Evolutionary conservation across 2,113 vertebrate species (phyloP), one percentile per base, ranked within the genome.

Genomic region (Theristicus caerulescens): DNA sequence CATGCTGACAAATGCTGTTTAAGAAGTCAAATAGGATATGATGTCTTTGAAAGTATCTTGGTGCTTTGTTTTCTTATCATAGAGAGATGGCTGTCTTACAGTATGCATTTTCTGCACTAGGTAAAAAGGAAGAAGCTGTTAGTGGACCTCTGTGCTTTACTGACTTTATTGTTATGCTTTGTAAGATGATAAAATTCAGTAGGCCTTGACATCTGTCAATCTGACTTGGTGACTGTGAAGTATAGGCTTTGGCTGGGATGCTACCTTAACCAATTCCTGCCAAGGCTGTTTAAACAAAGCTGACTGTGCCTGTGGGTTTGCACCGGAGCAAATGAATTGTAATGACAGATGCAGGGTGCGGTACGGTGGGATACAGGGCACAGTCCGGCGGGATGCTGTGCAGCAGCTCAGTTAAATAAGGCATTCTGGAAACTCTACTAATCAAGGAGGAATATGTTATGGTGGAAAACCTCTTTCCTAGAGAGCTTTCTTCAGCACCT

Each of bases 321-420:
- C 51, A 44, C 18, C 0, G 2, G n/a, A 38, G 36, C n/a, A 49
- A 64, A 62, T 29, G 1, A 70, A 26, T 71, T 74, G 7, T 83
- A 49, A 36, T 71, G 65, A 17, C 18, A 72, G 27, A 47, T 11
- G 18, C 13, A 21, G 19, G 8, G 22, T 13, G 6, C 7, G 25
- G 27, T 77, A 16, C 24, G 18, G 17, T 11, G 6, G 29, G 29
- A 42, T 88, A 3, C 52, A 69, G 34, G 34, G 40, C 1, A 3
- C 0, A 1, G 46, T 86, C 29, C 5, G 31, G 13, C 0, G 2
- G 31, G 51, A 29, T 44, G 10, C 52, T 59, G 22, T 2, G 1
- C 17, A 49, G 36, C 38, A 74, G 4, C 36, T 67, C 22, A 3
- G 11, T 62, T 72, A 54, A 57, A 27, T 40, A 52, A 78, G 42